Conservation (phyloP, 2,113 vertebrate species). For the Oxyura jamaicensis region DNA sequence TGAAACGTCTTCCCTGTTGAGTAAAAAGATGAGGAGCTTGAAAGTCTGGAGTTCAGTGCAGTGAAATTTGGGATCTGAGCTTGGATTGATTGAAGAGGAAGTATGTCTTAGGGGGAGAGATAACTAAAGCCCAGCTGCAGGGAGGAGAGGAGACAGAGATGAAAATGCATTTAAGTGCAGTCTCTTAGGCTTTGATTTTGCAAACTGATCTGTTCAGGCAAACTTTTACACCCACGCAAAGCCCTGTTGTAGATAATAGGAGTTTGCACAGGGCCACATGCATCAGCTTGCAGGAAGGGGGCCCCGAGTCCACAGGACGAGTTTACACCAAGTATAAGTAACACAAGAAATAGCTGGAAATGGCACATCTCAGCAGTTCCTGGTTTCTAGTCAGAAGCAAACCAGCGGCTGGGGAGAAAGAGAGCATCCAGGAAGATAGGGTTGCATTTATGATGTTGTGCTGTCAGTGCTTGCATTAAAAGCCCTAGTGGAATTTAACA, state of each 20-base stretch:
- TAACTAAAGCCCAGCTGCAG: conserved; percentile 3
- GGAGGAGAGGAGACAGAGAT: background rate
- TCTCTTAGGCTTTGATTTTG: conserved; percentile 14
- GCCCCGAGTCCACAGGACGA: rapidly evolving
- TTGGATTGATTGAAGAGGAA: background rate
- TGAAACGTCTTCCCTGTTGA: background rate
- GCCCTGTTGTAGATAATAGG: background rate
- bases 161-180: conserved; percentile 4
- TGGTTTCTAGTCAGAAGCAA: background rate
- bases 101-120: background rate
- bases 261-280: background rate
- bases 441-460: background rate
- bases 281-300: background rate
- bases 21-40: background rate
- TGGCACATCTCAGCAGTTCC: background rate
- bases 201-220: conserved; percentile 13
- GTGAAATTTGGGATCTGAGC: background rate
- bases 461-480: conserved; percentile 3
- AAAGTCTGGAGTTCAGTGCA: background rate
- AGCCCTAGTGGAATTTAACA: background rate
- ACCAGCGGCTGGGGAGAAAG: background rate
- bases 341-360: background rate
- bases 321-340: background rate
- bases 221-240: background rate
- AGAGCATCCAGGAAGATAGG: background rate